Evolutionary conservation across 2,888 invertebrate species (phyloP).

Genomic region (Rhamnusium bicolor): DNA sequence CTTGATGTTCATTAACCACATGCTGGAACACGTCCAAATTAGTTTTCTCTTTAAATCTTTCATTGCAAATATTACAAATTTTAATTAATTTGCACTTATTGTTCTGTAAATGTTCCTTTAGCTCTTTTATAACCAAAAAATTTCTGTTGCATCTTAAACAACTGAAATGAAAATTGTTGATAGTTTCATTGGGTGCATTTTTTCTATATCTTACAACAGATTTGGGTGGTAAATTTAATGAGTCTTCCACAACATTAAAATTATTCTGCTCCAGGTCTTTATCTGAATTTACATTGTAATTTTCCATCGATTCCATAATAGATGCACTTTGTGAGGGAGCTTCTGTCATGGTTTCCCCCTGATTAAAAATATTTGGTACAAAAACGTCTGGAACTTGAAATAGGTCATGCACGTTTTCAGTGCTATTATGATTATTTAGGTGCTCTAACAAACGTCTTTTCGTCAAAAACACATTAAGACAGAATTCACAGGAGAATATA

Average conservation of each 20-base stretch:
- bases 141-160: constrained; percentile 43
- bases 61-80: constrained; percentile 36
- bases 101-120: constrained; percentile 34
- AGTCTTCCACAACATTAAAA: neutral
- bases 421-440: constrained; percentile 19
- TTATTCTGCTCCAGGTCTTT: neutral
- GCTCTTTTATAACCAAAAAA: constrained; percentile 38
- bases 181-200: constrained; percentile 23
- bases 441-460: constrained; percentile 35
- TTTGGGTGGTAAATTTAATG: neutral
- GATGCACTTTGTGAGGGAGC: neutral
- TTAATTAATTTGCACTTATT: constrained; percentile 36
- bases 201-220: constrained; percentile 23
- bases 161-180: constrained; percentile 37
- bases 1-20: constrained; percentile 37
- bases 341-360: neutral
- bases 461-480: constrained; percentile 41
- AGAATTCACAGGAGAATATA: constrained; percentile 40
- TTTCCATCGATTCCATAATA: neutral
- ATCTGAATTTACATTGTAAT: neutral
- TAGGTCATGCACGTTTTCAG: neutral
- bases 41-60: constrained; percentile 6
- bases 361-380: neutral
- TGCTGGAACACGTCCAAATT: constrained; percentile 37
- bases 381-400: constrained; percentile 26